Evolutionary conservation across 2,797 vertebrate species (phyloP).

Genomic region (Trichosurus vulpecula): DNA sequence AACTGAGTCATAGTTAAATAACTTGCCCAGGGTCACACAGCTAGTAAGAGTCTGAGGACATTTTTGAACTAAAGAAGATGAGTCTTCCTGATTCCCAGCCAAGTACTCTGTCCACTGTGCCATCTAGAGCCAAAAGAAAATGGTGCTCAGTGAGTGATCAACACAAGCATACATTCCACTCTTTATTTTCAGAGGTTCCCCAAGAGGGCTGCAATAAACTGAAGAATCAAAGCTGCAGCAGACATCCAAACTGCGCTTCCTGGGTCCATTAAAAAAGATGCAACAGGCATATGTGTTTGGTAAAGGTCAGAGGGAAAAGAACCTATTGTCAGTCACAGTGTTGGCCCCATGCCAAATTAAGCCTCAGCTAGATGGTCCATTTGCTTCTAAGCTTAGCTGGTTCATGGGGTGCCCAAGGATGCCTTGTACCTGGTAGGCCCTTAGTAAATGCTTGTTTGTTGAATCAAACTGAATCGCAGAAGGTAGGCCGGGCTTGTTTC

Average conservation of each 20-base stretch:
- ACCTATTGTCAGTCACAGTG: background rate
- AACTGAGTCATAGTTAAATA: background rate
- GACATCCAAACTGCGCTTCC: too few relatives aligned
- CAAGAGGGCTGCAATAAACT: background rate
- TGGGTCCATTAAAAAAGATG: background rate
- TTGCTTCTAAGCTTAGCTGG: background rate
- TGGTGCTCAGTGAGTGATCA: fast-evolving
- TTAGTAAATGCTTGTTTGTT: background rate
- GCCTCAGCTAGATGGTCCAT: background rate
- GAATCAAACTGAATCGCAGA: background rate
- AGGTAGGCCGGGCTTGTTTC: background rate
- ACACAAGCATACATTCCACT: background rate
- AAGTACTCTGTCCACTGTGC: background rate
- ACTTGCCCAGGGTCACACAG: background rate
- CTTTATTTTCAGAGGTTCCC: background rate
- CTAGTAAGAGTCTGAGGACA: background rate
- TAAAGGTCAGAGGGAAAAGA: background rate
- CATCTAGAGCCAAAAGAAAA: background rate
- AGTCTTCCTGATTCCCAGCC: background rate
- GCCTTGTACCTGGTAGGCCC: background rate
- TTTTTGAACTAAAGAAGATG: background rate
- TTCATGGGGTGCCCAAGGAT: background rate
- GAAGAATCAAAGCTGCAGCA: background rate
- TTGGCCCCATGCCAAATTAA: background rate
- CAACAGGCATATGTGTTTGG: background rate